phyloP scores from a whole-genome alignment of 2,113 vertebrate genomes.

The Myrmecophaga tridactyla region DNA sequence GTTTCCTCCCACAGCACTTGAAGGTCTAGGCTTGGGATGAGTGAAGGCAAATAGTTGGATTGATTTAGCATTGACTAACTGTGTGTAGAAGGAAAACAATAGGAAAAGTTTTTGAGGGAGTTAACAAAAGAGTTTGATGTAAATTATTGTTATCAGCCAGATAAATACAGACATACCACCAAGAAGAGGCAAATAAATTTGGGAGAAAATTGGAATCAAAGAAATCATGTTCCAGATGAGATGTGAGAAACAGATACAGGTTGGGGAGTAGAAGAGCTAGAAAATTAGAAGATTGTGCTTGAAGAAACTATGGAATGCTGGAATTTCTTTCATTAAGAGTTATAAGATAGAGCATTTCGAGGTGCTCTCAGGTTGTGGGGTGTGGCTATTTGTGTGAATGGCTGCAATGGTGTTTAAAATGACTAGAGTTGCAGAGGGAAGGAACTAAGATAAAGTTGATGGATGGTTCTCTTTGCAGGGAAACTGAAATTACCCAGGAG shows the following conservation, averaged over 20 bases:
- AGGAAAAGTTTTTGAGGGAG: neutral
- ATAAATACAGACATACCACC: neutral
- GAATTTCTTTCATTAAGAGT: neutral
- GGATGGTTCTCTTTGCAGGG: neutral
- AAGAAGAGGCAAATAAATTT: neutral
- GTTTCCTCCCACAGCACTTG: neutral
- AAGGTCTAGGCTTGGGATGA: neutral
- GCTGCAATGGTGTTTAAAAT: neutral
- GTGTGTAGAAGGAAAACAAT: neutral
- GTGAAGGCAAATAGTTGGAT: neutral
- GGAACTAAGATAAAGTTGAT: neutral
- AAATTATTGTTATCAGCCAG: neutral
- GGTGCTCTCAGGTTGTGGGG: neutral
- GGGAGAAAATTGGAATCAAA: neutral
- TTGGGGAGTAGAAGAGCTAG: neutral
- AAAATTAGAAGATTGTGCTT: neutral
- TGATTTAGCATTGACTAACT: neutral
- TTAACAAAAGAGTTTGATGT: neutral
- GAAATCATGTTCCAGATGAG: neutral
- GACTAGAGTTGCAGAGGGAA: neutral
- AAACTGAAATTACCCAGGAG: neutral
- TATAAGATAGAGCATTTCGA: neutral
- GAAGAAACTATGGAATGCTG: neutral
- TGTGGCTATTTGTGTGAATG: neutral
- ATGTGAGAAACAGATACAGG: neutral